Evolutionary conservation across 2,888 invertebrate genomes (phyloP).

Genomic region (Isotomurus palustris): DNA sequence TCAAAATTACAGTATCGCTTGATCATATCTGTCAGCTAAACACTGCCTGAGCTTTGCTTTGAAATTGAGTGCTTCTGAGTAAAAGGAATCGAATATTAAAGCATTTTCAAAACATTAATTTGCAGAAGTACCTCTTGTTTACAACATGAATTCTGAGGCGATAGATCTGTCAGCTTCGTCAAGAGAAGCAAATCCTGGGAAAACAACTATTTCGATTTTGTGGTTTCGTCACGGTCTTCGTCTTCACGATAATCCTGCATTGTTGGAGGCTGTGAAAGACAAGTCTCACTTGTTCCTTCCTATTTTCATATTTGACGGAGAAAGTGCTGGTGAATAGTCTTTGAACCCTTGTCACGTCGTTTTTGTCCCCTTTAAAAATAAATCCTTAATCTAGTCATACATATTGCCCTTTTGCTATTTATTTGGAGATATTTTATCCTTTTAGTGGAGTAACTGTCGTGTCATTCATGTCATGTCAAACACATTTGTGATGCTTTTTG

Average conservation of each 20-base stretch:
- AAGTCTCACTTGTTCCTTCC: slow-evolving; percentile 56
- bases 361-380: not conserved
- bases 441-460: too few species aligned
- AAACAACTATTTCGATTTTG: slow-evolving; percentile 51
- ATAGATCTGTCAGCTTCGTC: not conserved
- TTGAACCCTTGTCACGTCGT: not conserved
- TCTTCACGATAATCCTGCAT: slow-evolving; percentile 66
- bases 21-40: too few species aligned
- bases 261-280: slow-evolving; percentile 56
- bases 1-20: too few species aligned
- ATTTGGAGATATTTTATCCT: too few species aligned
- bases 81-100: too few species aligned
- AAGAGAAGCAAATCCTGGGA: not conserved
- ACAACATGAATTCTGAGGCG: not conserved
- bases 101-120: too few species aligned
- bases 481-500: not conserved
- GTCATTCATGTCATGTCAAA: too few species aligned
- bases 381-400: not conserved
- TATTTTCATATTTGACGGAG: slow-evolving; percentile 70
- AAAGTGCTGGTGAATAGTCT: slow-evolving; percentile 59
- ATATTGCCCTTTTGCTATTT: too few species aligned
- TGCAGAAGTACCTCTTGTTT: too few species aligned
- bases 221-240: slow-evolving; percentile 70
- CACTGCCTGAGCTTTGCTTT: too few species aligned
- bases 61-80: too few species aligned